phyloP scores from a whole-genome alignment of 2,113 vertebrate species.

The Formicarius rufipectus region DNA sequence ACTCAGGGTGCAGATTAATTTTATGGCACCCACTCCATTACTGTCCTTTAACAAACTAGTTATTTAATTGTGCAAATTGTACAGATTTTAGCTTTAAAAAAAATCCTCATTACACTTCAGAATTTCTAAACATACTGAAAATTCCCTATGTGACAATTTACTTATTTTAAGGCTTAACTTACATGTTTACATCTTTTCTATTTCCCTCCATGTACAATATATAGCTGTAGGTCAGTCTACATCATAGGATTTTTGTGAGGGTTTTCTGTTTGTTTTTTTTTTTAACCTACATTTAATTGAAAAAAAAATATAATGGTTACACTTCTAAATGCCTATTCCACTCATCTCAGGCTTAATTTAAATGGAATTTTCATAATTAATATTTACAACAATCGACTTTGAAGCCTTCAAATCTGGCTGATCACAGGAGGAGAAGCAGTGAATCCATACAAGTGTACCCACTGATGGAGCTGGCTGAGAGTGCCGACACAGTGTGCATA shows the following conservation, averaged over 20 bases:
- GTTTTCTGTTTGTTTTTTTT: not conserved
- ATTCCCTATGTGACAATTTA: not conserved
- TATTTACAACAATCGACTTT: not conserved
- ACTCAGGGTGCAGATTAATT: not conserved
- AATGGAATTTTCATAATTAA: not conserved
- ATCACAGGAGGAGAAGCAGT: not conserved
- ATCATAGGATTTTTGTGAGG: not conserved
- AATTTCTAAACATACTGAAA: not conserved
- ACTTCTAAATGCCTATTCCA: not conserved
- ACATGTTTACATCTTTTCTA: not conserved
- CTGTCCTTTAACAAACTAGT: not conserved
- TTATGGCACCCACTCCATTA: not conserved
- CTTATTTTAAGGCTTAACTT: not conserved
- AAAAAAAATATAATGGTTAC: not conserved
- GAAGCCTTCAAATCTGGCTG: not conserved
- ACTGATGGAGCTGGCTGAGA: not conserved
- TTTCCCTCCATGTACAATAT: not conserved
- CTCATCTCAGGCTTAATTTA: not conserved
- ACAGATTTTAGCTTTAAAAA: not conserved
- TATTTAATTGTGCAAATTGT: not conserved
- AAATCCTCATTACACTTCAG: not conserved
- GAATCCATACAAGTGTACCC: not conserved
- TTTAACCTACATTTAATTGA: not conserved
- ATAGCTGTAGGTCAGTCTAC: not conserved
- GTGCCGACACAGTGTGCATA: fast-evolving